Conservation (phyloP, 1,140 invertebrate genomes). For the Penaeus indicus region DNA sequence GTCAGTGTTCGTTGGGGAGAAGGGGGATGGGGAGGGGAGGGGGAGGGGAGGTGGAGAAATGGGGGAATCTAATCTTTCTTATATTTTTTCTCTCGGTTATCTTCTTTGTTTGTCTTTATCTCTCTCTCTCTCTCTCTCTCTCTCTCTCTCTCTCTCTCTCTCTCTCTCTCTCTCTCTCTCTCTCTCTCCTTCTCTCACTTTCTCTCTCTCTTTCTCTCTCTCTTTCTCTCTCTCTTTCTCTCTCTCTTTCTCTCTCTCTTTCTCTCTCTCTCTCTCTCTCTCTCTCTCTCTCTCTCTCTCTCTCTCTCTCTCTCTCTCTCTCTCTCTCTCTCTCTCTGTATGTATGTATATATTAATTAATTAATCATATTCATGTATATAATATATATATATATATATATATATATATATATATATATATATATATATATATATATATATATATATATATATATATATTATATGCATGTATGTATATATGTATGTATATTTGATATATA, state of each 20-base stretch:
- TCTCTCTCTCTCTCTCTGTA: background rate
- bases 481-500: constrained; percentile 10
- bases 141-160: background rate
- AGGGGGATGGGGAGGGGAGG: too few relatives aligned
- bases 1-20: too few relatives aligned
- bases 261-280: background rate
- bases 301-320: background rate
- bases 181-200: background rate
- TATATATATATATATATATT: background rate
- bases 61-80: too few relatives aligned
- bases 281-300: too few relatives aligned
- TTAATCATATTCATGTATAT: background rate
- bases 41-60: too few relatives aligned
- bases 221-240: too few relatives aligned
- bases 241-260: background rate
- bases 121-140: background rate
- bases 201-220: background rate
- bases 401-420: background rate
- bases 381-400: constrained; percentile 1
- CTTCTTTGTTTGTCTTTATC: background rate
- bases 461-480: background rate
- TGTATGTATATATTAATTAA: background rate
- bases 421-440: background rate
- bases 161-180: background rate
- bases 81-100: too few relatives aligned